Conservation (phyloP, 2,797 vertebrate genomes). For the Phylloscopus collybita region DNA sequence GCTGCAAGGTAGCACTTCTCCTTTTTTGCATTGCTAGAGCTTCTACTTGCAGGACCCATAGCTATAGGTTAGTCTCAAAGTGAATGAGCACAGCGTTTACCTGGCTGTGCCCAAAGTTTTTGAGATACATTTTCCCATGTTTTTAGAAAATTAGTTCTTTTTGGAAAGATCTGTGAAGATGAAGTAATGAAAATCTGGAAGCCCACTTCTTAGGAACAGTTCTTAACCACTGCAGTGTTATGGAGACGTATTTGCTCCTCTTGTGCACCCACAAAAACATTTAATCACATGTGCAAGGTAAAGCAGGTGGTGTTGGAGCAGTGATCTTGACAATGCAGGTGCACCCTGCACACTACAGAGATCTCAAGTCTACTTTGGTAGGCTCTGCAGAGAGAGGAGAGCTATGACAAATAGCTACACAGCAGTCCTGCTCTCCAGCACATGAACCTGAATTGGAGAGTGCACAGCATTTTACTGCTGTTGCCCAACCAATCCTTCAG, state of each 20-base stretch:
- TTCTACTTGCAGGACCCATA: not conserved
- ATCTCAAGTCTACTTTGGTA: not conserved
- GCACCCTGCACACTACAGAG: not conserved
- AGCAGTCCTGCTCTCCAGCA: not conserved
- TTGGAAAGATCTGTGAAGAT: not conserved
- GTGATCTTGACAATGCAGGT: not conserved
- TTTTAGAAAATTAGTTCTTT: not conserved
- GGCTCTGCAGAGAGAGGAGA: not conserved
- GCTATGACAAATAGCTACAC: not conserved
- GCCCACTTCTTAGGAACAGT: not conserved
- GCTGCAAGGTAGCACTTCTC: not conserved
- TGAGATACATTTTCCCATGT: not conserved
- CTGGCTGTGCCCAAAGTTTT: not conserved
- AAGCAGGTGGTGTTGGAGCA: not conserved
- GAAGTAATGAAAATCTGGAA: not conserved
- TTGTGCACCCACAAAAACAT: not conserved
- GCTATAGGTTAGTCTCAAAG: not conserved
- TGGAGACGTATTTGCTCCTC: not conserved
- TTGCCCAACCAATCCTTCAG: not conserved
- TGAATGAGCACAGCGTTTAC: not conserved
- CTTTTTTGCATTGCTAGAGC: not conserved
- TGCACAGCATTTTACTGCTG: not conserved
- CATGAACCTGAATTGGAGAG: not conserved
- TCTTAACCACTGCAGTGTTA: not conserved
- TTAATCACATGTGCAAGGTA: not conserved